Percentiles rank a stretch among this genome's conserved stretches.
phyloP scores from a whole-genome alignment of 1,140 invertebrate species.

The Antheraea mylitta region DNA sequence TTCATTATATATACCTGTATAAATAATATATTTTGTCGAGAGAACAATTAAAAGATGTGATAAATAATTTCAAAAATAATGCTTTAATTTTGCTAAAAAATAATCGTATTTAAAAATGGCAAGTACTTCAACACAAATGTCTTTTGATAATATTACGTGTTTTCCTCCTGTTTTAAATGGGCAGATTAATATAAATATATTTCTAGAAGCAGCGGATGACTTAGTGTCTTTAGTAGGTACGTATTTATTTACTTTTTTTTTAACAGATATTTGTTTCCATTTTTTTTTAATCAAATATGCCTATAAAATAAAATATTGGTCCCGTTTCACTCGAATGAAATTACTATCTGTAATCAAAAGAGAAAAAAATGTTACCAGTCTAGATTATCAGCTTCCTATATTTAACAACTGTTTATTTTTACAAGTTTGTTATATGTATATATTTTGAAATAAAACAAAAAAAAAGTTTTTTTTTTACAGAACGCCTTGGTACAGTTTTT shows the following conservation, averaged over 20 bases:
- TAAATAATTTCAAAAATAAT: neutral
- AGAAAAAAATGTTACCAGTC: too few relatives aligned
- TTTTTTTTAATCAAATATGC: too few relatives aligned
- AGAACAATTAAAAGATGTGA: neutral
- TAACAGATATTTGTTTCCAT: too few relatives aligned
- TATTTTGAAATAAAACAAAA: too few relatives aligned
- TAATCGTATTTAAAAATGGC: slow-evolving; percentile 38
- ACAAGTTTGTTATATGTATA: too few relatives aligned
- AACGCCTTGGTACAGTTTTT: slow-evolving; percentile 86
- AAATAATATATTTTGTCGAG: neutral
- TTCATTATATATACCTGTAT: neutral
- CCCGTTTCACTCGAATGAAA: too few relatives aligned
- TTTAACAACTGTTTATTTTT: too few relatives aligned
- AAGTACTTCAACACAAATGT: slow-evolving; percentile 29
- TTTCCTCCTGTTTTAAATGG: slow-evolving; percentile 76
- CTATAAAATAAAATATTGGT: too few relatives aligned
- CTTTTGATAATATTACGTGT: slow-evolving; percentile 50
- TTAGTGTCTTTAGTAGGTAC: slow-evolving; percentile 82
- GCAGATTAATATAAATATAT: slow-evolving; percentile 81
- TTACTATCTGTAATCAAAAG: too few relatives aligned
- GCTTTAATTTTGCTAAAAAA: neutral
- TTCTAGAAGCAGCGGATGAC: slow-evolving; percentile 81
- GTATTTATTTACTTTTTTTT: slow-evolving; percentile 24
- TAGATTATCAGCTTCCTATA: too few relatives aligned
- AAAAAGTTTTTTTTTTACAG: slow-evolving; percentile 69